These are phyloP conservation scores for Hypanus sabinus DNA, from an alignment of 2,113 vertebrate species.

Conservation along the genomic window DNA sequence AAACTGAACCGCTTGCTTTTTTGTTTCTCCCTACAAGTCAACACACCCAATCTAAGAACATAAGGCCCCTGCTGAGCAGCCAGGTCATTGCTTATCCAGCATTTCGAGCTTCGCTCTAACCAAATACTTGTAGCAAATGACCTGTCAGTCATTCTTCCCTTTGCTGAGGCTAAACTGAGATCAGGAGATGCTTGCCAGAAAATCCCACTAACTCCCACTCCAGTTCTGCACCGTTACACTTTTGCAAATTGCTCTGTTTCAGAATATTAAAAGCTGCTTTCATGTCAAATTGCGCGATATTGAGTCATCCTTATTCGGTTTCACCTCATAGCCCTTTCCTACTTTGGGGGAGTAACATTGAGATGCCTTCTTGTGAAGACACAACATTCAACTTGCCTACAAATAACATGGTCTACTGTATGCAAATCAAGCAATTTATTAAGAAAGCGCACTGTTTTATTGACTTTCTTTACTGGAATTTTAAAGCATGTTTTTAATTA, in stretches of 20 bases:
- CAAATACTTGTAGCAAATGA: neutral
- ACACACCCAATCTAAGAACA: neutral
- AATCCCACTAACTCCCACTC: neutral
- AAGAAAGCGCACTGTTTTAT: neutral
- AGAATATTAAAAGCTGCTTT: neutral
- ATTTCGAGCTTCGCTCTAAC: neutral
- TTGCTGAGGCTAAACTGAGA: neutral
- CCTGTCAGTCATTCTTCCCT: neutral
- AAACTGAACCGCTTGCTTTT: neutral
- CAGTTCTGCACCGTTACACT: too few relatives aligned
- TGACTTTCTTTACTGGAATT: neutral
- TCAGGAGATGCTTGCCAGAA: neutral
- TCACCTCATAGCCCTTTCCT: neutral
- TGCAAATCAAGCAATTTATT: neutral
- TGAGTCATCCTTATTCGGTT: neutral
- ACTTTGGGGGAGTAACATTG: too few relatives aligned
- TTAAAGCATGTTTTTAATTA: neutral
- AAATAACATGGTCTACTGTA: neutral
- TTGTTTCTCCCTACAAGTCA: neutral
- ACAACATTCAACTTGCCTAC: neutral
- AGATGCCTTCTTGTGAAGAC: neutral
- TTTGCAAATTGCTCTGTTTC: neutral
- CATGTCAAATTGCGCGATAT: neutral
- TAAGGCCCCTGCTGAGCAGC: neutral
- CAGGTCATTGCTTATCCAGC: too few relatives aligned